phyloP scores from a whole-genome alignment of 1,140 invertebrate species.

The Spodoptera frugiperda region DNA sequence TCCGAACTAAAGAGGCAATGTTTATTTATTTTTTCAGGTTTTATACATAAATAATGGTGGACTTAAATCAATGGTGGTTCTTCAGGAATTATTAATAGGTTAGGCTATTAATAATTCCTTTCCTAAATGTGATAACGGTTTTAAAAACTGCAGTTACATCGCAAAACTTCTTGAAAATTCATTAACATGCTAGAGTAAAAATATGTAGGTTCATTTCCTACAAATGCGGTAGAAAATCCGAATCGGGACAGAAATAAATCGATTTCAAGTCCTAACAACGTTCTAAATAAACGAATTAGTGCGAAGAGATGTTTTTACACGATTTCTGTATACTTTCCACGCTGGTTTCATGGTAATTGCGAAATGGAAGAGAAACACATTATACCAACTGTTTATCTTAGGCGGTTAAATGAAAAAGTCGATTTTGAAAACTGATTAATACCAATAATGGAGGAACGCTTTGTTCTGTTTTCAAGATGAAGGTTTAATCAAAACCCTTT shows the following conservation, averaged over 20 bases:
- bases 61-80: too few relatives aligned
- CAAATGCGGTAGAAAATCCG: conserved; percentile 15
- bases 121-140: too few relatives aligned
- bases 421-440: conserved; percentile 8
- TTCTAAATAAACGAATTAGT: conserved; percentile 45
- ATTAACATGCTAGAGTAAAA: neutral
- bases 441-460: neutral
- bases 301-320: conserved; percentile 6
- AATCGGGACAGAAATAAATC: neutral
- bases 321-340: conserved; percentile 19
- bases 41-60: too few relatives aligned
- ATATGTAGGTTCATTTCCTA: conserved; percentile 23
- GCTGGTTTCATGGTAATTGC: conserved; percentile 21
- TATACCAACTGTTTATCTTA: conserved; percentile 2
- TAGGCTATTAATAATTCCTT: too few relatives aligned
- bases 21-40: too few relatives aligned
- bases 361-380: conserved; percentile 6
- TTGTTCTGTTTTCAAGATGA: neutral
- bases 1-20: too few relatives aligned
- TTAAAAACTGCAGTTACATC: neutral
- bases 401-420: neutral
- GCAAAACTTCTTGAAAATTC: conserved; percentile 15
- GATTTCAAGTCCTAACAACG: conserved; percentile 34
- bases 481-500: too few relatives aligned
- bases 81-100: too few relatives aligned